A percentile compares a stretch with the other conserved stretches of the same genome.
These are phyloP conservation scores for Brachionus rubens DNA, from an alignment of 1,140 invertebrate species.

Conservation along the genomic window DNA sequence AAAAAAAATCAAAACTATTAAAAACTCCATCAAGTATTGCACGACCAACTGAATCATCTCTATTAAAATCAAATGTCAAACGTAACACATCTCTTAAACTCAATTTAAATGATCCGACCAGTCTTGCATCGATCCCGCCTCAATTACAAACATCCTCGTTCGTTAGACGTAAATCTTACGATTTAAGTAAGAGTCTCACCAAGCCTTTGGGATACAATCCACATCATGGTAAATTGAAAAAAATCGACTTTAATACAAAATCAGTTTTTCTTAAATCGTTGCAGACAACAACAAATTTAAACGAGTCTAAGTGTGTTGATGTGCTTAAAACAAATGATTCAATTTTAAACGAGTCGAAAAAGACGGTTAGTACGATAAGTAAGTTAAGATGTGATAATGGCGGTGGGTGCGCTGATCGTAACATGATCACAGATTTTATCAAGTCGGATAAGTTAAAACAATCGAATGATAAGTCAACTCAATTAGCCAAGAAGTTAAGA, in stretches of 20 bases:
- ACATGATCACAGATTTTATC: not conserved
- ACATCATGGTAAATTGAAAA: slow-evolving; percentile 13
- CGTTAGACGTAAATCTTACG: slow-evolving; percentile 17
- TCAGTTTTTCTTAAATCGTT: not conserved
- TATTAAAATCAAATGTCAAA: slow-evolving; percentile 5
- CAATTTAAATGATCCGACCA: not conserved
- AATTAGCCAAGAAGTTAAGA: not conserved
- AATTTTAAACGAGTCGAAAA: not conserved
- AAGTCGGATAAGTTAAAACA: slow-evolving; percentile 12
- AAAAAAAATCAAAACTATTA: not conserved
- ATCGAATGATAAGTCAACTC: not conserved
- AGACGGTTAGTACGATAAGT: not conserved
- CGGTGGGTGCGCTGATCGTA: not conserved
- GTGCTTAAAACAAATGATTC: not conserved
- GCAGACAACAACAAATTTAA: not conserved
- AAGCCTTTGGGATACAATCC: slow-evolving; percentile 2
- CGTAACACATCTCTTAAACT: not conserved
- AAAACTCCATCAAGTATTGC: not conserved
- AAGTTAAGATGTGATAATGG: not conserved
- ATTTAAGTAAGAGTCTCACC: not conserved
- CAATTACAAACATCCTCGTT: slow-evolving; percentile 5
- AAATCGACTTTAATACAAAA: slow-evolving; percentile 9
- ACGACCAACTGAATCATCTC: slow-evolving; percentile 10
- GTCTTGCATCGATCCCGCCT: not conserved
- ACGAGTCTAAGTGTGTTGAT: not conserved